Evolutionary conservation across 2,113 vertebrate genomes (phyloP), one percentile per base, ranked within the genome.

Genomic region (Chloroceryle aenea): DNA sequence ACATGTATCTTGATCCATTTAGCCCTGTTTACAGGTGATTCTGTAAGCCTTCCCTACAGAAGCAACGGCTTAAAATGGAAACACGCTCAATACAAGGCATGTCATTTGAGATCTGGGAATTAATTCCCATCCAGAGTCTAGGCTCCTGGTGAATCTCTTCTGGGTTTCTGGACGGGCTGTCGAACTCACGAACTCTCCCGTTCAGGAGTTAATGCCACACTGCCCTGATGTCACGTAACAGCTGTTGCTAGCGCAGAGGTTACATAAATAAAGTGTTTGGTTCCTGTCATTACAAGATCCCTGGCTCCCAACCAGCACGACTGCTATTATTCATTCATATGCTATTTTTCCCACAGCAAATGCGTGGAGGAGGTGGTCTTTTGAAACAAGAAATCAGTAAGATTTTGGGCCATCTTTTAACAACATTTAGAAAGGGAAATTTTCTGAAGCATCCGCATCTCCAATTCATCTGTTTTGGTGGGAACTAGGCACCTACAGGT

Each of bases 61-160:
- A 79, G 42, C 85, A 71, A 67, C 34, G 50, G 68, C 83, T 68
- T 69, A 34, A 92, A 93, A 92, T 69, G 55, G 81, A 97, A 89
- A 93, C 89, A 89, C 25, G 59, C 59, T n/a, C 50, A 73, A 79
- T 45, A 58, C 2, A 45, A 96, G 58, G 73, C 75, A 27, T 63
- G 96, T 94, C 85, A 97, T 90, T 69, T 34, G 87, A 97, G 92
- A 95, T 71, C 23, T 52, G 52, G 79, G 90, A 68, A 94, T 96
- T 97, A 96, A 89, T 84, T 90, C 74, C 29, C 50, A 81, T 66
- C 48, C 52, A 62, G 12, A 30, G 30, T 16, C n/a, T 20, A 83
- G 58, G 40, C 68, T 92, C 32, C 73, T 67, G 78, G 56, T 91
- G 85, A 68, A 84, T 74, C 82, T 73, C 87, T 77, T 82, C 72